These are phyloP conservation scores for Bruchidius siliquastri DNA, from an alignment of 2,888 invertebrate genomes.

Conservation along the genomic window DNA sequence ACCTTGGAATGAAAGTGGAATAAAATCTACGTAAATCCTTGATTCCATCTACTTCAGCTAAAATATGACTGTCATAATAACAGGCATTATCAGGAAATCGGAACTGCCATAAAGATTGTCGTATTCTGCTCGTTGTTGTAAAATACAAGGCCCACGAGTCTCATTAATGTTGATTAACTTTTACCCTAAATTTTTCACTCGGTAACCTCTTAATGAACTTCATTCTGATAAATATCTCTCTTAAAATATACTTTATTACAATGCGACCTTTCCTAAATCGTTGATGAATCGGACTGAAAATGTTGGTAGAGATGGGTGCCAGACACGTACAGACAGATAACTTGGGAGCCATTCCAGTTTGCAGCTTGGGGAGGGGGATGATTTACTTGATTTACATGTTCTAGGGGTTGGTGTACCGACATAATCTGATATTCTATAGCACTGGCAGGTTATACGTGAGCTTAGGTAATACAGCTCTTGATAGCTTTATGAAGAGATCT, in stretches of 20 bases:
- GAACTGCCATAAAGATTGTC: conserved; percentile 24
- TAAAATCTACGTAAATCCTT: too few species aligned
- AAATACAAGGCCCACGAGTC: conserved; percentile 28
- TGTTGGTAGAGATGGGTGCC: neutral
- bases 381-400: neutral
- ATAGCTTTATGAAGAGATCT: too few species aligned
- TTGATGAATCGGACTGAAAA: conserved; percentile 4
- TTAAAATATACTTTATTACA: conserved; percentile 13
- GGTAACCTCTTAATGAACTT: conserved; percentile 27
- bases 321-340: neutral
- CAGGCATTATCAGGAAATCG: neutral
- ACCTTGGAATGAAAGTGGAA: neutral
- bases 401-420: neutral
- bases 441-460: too few species aligned
- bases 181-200: conserved; percentile 29
- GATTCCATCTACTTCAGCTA: neutral
- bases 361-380: neutral
- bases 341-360: neutral
- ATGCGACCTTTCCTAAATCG: conserved; percentile 1
- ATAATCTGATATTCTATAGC: too few species aligned
- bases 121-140: conserved; percentile 29
- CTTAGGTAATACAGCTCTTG: too few species aligned
- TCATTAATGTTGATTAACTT: conserved; percentile 33
- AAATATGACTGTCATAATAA: neutral
- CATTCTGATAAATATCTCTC: conserved; percentile 27